phyloP scores from a whole-genome alignment of 2,888 invertebrate genomes.

The Diaphora mendica region DNA sequence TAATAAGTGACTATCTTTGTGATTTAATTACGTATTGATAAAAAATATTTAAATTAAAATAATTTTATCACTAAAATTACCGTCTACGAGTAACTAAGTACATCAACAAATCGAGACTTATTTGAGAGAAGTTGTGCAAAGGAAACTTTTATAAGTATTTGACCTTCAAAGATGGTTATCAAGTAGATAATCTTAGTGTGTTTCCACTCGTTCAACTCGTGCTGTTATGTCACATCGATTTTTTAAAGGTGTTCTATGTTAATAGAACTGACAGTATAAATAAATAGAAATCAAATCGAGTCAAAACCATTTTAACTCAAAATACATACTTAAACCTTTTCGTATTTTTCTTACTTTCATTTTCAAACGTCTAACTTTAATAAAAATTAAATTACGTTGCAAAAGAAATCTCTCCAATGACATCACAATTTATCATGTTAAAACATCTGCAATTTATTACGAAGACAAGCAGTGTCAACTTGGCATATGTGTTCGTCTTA shows the following conservation, averaged over 20 bases:
- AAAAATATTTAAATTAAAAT: not conserved
- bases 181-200: not conserved
- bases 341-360: not conserved
- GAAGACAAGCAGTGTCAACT: slow-evolving; percentile 34
- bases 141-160: not conserved
- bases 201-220: not conserved
- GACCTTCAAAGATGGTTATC: not conserved
- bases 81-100: too few species aligned
- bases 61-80: not conserved
- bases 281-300: too few species aligned
- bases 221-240: not conserved
- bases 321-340: not conserved
- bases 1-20: too few species aligned
- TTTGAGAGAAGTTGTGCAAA: not conserved
- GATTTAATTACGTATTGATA: too few species aligned
- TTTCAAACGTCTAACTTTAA: not conserved
- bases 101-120: not conserved
- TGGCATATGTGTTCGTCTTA: slow-evolving; percentile 36
- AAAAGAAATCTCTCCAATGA: slow-evolving; percentile 7
- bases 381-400: not conserved
- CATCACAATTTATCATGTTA: slow-evolving; percentile 31
- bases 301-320: not conserved
- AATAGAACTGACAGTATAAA: not conserved
- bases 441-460: slow-evolving; percentile 39
- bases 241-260: not conserved